Evolutionary conservation across 1,140 invertebrate genomes (phyloP).

Genomic region (Ceratosolen solmsi): DNA sequence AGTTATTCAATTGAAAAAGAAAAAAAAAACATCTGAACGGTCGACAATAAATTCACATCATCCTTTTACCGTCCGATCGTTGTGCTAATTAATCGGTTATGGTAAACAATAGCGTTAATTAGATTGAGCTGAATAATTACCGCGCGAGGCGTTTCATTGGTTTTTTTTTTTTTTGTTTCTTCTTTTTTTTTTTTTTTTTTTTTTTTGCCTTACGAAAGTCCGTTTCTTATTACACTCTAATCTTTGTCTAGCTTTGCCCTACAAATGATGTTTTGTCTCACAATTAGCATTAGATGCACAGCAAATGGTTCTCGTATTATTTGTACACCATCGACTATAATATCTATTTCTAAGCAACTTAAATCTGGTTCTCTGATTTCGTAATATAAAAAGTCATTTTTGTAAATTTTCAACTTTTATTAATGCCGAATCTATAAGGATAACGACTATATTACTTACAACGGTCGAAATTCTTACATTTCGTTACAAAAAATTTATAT

Average conservation of each 20-base stretch:
- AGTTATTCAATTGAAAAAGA: too few relatives aligned
- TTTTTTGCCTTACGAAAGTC: background rate
- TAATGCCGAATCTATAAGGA: too few relatives aligned
- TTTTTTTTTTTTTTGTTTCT: too few relatives aligned
- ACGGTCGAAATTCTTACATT: too few relatives aligned
- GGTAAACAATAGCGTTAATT: conserved; percentile 14
- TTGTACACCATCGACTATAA: background rate
- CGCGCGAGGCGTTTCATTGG: too few relatives aligned
- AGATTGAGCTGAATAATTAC: conserved; percentile 18
- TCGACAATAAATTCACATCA: background rate
- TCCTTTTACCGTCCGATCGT: conserved; percentile 1
- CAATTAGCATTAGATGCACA: background rate
- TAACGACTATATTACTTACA: too few relatives aligned
- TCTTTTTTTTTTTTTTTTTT: background rate
- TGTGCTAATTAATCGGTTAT: conserved; percentile 14
- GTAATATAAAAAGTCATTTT: too few relatives aligned
- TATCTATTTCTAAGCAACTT: background rate
- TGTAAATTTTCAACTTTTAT: too few relatives aligned
- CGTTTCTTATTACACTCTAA: conserved; percentile 4
- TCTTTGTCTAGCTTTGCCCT: background rate
- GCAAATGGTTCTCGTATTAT: too few relatives aligned
- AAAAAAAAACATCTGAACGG: too few relatives aligned
- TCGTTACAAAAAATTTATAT: too few relatives aligned
- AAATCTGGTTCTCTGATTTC: background rate
- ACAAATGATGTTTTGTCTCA: background rate